Base-by-base conservation (phyloP, 1,140 invertebrate genomes). In the Drosophila santomea region DNA sequence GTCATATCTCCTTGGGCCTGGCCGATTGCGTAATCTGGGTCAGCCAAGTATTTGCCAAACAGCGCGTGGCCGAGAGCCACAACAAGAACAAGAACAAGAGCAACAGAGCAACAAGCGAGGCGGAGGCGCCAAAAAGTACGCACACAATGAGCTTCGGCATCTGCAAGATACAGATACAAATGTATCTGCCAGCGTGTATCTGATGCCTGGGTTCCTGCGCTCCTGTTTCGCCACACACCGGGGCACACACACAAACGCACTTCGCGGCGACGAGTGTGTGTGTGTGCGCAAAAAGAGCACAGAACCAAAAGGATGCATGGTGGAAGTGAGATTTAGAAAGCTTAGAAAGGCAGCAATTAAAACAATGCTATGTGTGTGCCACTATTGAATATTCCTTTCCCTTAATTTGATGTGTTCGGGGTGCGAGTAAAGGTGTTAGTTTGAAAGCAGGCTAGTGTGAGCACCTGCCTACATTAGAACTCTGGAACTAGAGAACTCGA, bases 151-250 rank as follows among this genome's bases (percentile, higher is more conserved):
- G 36, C 38, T 51, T 51, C 17, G 59, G 47, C 63, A 51, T 67
- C 59, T 72, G 66, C 39, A 54, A 82, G 82, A 80, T 51, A 47
- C 20, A 47, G 11, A 25, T 76, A 84, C 81, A 85, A 81, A 81
- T 86, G 81, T 84, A 81, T 80, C 81, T 86, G 62, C 50, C 28
- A 48, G 59, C n/a, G 20, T 2, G 20, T 20, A 20, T 20, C 20
- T 50, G 11, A 25, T 15, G 10, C n/a, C 48, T 43, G 38, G 41
- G 45, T 82, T 80, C 54, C 84, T 88, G 84, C 7, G 84, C 84
- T 78, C 84, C 84, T 88, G 84, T 58, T 89, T 74, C 59, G 58
- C 64, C 81, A 84, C 85, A 88, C 84, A 89, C 84, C 76, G 77
- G 52, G 51, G 23, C 71, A 80, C 85, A 88, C 84, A 88, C 84